Evolutionary conservation across 2,888 invertebrate genomes (phyloP).

Genomic region (Eupsilia transversa): DNA sequence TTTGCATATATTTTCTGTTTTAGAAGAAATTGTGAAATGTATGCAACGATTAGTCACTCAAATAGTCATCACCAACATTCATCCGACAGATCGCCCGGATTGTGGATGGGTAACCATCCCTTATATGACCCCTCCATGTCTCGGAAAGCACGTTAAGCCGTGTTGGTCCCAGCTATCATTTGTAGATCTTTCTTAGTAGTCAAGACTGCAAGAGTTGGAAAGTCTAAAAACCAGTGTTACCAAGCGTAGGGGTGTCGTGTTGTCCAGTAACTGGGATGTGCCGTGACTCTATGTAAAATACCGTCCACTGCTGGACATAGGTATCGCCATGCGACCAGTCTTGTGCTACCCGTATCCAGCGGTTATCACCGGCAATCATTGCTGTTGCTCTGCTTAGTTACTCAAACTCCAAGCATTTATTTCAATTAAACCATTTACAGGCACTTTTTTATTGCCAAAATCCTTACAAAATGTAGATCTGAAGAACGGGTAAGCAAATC

Average conservation of each 20-base stretch:
- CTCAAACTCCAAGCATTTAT: too few species aligned
- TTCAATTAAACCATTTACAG: too few species aligned
- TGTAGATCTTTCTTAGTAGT: background rate
- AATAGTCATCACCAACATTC: background rate
- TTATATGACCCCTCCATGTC: background rate
- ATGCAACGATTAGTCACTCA: background rate
- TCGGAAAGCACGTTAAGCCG: background rate
- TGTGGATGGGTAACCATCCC: background rate
- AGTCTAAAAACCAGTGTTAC: background rate
- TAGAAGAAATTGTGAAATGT: constrained; percentile 9
- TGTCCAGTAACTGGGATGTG: background rate
- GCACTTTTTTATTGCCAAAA: too few species aligned
- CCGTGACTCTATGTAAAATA: background rate
- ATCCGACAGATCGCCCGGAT: too few species aligned
- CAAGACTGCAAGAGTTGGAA: too few species aligned
- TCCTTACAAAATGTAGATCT: too few species aligned
- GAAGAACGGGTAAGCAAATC: too few species aligned
- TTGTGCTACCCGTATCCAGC: background rate
- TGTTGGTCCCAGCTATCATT: background rate
- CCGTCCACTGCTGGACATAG: background rate
- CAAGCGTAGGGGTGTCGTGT: background rate
- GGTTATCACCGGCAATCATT: background rate
- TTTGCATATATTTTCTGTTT: constrained; percentile 1
- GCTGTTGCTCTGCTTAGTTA: background rate
- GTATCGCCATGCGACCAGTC: background rate